phyloP scores from a whole-genome alignment of 37 sponge, comb jelly and placozoan genomes.

The Mnemiopsis leidyi region DNA sequence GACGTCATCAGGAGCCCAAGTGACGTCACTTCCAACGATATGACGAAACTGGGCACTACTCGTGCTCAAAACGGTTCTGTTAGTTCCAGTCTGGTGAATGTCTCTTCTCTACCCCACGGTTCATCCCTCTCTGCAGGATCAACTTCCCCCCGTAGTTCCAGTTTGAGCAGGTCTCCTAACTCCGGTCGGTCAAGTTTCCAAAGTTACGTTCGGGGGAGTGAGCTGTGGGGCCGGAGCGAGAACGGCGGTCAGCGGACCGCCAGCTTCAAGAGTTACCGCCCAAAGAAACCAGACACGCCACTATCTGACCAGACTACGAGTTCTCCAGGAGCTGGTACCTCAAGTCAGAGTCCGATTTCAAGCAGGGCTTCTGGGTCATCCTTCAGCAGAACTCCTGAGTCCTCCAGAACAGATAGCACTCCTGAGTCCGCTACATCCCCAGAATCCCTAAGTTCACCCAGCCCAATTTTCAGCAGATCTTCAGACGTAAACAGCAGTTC shows the following conservation, averaged over 20 bases:
- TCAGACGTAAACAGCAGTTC: too few relatives aligned
- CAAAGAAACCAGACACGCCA: background rate
- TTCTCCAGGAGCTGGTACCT: background rate
- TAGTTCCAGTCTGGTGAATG: background rate
- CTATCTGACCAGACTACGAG: background rate
- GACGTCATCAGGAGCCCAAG: background rate
- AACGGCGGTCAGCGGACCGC: background rate
- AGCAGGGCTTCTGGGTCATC: background rate
- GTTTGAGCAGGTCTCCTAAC: background rate
- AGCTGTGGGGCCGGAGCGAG: conserved; percentile 13
- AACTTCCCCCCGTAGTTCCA: background rate
- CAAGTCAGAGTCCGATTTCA: background rate
- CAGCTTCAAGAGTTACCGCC: conserved; percentile 23
- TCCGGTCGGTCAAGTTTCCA: background rate
- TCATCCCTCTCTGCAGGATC: background rate
- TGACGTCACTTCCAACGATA: background rate
- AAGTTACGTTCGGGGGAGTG: conserved; percentile 14
- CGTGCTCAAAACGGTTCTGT: background rate
- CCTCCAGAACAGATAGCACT: background rate
- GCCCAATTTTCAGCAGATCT: too few relatives aligned
- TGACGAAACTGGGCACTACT: background rate
- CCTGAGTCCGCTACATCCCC: background rate
- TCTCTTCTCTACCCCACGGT: background rate
- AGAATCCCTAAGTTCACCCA: too few relatives aligned
- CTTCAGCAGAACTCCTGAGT: background rate